Evolutionary conservation across 2,113 vertebrate species (phyloP).

Genomic region (Poeciliopsis prolifica): DNA sequence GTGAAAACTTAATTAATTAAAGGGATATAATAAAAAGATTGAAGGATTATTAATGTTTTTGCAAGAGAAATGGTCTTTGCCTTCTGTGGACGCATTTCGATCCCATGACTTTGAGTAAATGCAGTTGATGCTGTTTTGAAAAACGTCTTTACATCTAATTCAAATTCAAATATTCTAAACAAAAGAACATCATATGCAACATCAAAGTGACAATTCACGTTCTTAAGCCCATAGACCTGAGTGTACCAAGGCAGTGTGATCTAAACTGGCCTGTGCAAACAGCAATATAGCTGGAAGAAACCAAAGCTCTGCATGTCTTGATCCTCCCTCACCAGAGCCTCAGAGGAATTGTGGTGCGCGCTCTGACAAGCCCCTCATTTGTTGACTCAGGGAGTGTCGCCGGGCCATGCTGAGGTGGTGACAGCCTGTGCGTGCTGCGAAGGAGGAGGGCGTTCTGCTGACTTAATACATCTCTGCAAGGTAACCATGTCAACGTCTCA

Average conservation of each 20-base stretch:
- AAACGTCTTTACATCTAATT: not conserved
- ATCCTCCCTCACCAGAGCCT: constrained; percentile 71
- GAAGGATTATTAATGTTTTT: not conserved
- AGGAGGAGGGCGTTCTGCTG: constrained; percentile 40
- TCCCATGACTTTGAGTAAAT: constrained; percentile 9
- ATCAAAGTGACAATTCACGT: constrained; percentile 38
- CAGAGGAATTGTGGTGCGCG: constrained; percentile 76
- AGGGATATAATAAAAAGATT: not conserved
- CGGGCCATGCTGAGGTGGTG: constrained; percentile 74
- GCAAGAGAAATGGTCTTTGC: constrained; percentile 12
- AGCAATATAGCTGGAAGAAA: constrained; percentile 68
- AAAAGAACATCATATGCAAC: constrained; percentile 11
- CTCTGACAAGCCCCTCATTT: constrained; percentile 78
- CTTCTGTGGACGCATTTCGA: constrained; percentile 3
- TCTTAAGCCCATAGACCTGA: constrained; percentile 14
- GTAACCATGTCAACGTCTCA: constrained; percentile 62
- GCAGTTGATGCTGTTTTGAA: not conserved
- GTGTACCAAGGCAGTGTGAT: constrained; percentile 34
- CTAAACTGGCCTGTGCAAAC: constrained; percentile 39
- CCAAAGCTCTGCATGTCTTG: constrained; percentile 65
- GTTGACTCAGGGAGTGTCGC: constrained; percentile 82
- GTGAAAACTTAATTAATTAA: no score
- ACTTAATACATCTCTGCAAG: constrained; percentile 68
- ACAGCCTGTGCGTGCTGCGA: constrained; percentile 57
- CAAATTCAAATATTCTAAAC: not conserved